phyloP scores from a whole-genome alignment of 2,888 invertebrate species.

The Rhimphoctona megacephalus region DNA sequence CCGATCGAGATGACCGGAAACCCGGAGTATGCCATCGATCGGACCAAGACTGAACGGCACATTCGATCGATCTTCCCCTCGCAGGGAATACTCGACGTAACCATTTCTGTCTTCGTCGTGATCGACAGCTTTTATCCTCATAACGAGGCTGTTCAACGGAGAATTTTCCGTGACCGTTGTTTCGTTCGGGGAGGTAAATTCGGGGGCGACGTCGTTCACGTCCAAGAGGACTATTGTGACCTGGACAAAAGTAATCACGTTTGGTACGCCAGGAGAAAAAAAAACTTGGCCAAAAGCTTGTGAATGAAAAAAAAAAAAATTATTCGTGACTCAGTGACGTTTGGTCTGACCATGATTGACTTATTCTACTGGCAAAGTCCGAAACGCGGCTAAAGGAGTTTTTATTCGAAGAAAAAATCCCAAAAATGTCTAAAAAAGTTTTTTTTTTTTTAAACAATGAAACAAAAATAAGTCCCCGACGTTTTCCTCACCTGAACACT shows the following conservation, averaged over 20 bases:
- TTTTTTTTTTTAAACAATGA: too few relatives aligned
- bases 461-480: neutral
- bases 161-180: constrained; percentile 94
- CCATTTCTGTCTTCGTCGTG: constrained; percentile 96
- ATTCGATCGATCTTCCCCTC: constrained; percentile 83
- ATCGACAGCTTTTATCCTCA: constrained; percentile 95
- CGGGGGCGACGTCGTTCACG: constrained; percentile 96
- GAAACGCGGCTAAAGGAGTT: neutral
- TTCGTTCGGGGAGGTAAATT: constrained; percentile 92
- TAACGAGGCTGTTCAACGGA: constrained; percentile 93
- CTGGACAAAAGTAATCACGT: constrained; percentile 84
- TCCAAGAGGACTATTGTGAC: constrained; percentile 95
- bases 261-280: neutral
- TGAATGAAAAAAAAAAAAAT: neutral
- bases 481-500: constrained; percentile 91
- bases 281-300: too few relatives aligned
- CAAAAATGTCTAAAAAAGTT: too few relatives aligned
- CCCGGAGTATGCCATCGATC: constrained; percentile 94
- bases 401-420: neutral
- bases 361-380: neutral
- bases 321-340: neutral
- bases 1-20: constrained; percentile 94
- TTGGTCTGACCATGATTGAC: neutral
- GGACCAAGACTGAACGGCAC: constrained; percentile 93
- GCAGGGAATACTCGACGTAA: constrained; percentile 94